phyloP scores from a whole-genome alignment of 2,113 vertebrate species.

The Tragelaphus buxtoni region DNA sequence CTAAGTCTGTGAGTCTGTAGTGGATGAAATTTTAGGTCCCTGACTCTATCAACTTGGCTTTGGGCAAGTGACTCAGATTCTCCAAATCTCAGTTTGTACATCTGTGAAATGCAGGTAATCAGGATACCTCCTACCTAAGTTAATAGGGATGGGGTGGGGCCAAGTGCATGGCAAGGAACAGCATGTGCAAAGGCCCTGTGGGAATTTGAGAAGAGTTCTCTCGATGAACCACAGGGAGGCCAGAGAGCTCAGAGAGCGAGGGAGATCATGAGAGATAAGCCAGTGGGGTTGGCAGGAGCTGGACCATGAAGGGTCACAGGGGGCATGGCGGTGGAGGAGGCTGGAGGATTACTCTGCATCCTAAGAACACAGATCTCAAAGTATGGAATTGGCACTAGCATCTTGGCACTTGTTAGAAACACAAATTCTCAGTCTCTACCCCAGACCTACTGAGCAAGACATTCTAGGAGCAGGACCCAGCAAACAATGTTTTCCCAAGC shows the following conservation, averaged over 20 bases:
- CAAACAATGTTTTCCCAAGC: not conserved
- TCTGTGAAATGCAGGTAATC: not conserved
- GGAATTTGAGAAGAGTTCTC: not conserved
- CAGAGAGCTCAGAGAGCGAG: not conserved
- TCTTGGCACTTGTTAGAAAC: not conserved
- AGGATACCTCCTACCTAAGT: not conserved
- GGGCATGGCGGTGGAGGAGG: fast-evolving
- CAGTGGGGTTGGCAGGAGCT: not conserved
- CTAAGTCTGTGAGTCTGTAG: not conserved
- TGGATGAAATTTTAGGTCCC: not conserved
- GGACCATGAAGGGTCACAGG: fast-evolving
- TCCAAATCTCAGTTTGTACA: not conserved
- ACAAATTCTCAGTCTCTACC: not conserved
- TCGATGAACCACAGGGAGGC: not conserved
- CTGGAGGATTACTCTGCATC: not conserved
- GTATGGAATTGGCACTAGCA: not conserved
- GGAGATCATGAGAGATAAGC: not conserved
- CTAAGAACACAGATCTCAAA: not conserved
- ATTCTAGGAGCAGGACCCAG: not conserved
- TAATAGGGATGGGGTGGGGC: not conserved
- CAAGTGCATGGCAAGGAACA: not conserved
- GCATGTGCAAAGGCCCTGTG: not conserved
- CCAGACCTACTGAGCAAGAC: not conserved
- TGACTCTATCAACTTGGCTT: not conserved
- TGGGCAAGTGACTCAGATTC: not conserved